Conservation (phyloP, 2,888 invertebrate species). For the Trachelus stipa region DNA sequence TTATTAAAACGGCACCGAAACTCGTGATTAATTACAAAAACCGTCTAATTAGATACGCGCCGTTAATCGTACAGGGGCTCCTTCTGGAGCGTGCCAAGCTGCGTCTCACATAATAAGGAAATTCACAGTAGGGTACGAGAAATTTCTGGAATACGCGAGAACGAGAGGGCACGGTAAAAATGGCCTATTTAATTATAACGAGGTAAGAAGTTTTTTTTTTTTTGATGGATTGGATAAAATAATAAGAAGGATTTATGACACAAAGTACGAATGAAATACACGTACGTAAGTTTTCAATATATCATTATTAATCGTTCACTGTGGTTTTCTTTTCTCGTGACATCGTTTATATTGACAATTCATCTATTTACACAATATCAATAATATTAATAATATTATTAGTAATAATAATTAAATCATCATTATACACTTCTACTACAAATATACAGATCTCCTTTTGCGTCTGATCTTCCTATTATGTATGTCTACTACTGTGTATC, state of each 20-base stretch:
- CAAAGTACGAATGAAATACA: background rate
- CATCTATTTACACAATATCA: slow-evolving; percentile 54
- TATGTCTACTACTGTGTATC: background rate
- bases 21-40: background rate
- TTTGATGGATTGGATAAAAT: too few species aligned
- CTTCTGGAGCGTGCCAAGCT: background rate
- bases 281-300: slow-evolving; percentile 46
- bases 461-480: slow-evolving; percentile 16
- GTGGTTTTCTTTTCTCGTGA: slow-evolving; percentile 44
- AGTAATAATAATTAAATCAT: slow-evolving; percentile 48
- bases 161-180: background rate
- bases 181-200: background rate
- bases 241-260: background rate
- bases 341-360: slow-evolving; percentile 62
- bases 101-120: background rate
- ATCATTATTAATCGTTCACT: slow-evolving; percentile 64
- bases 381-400: slow-evolving; percentile 46
- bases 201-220: background rate
- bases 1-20: background rate
- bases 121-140: background rate
- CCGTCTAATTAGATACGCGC: background rate
- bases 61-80: background rate
- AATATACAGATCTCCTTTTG: slow-evolving; percentile 60
- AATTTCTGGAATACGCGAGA: background rate
- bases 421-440: slow-evolving; percentile 61